Conservation (phyloP, 2,797 vertebrate genomes). For the Crossoptilon crossoptilon region DNA sequence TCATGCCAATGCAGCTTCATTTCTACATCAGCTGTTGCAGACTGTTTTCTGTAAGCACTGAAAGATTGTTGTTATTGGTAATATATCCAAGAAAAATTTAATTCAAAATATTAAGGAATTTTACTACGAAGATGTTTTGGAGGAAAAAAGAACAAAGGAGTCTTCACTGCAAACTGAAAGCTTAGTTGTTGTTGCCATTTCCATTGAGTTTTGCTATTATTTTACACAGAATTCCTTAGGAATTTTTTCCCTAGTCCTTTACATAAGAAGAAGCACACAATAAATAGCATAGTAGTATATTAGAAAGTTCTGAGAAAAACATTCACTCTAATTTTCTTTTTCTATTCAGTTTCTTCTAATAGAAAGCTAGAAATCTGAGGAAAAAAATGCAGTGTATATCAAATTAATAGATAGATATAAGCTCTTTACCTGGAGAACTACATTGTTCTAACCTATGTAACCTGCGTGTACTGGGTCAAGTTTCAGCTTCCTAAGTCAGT, state of each 20-base stretch:
- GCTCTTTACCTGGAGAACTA: neutral
- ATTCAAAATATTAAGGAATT: neutral
- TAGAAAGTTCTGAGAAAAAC: neutral
- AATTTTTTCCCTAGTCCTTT: neutral
- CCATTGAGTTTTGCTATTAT: neutral
- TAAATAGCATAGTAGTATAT: neutral
- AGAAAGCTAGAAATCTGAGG: neutral
- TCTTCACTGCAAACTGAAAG: neutral
- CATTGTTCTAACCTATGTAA: neutral
- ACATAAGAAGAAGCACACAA: fast-evolving
- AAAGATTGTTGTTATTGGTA: neutral
- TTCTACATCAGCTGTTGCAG: neutral
- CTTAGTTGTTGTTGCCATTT: neutral
- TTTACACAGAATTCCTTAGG: neutral
- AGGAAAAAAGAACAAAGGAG: neutral
- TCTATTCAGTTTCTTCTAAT: neutral
- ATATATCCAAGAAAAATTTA: neutral
- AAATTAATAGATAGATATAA: neutral
- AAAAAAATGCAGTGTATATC: neutral
- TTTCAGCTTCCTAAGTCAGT: neutral
- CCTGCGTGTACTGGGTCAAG: neutral
- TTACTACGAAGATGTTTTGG: neutral
- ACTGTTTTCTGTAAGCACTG: neutral
- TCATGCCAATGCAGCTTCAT: neutral
- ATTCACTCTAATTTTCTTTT: neutral